A percentile compares a stretch with the other conserved stretches of the same genome.
Conservation (phyloP, 2,888 invertebrate species). For the Hypsopygia costalis region DNA sequence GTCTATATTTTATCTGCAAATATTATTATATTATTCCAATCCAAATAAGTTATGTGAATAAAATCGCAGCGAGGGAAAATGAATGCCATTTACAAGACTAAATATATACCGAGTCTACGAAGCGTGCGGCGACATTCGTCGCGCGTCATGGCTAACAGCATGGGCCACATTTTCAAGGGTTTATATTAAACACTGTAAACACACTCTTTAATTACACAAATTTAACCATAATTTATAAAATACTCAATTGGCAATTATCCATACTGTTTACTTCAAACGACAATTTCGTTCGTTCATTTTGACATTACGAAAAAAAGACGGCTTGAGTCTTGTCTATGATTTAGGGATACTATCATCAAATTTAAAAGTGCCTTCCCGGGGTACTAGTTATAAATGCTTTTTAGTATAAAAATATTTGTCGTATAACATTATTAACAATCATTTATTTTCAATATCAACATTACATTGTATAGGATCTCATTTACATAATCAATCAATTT, state of each 20-base stretch:
- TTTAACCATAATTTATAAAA: slow-evolving; percentile 70
- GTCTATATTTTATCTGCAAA: slow-evolving; percentile 22
- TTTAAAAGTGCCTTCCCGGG: slow-evolving; percentile 9
- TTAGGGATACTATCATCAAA: slow-evolving; percentile 27
- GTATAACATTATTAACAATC: too few species aligned
- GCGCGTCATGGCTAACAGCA: slow-evolving; percentile 89
- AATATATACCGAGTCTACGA: slow-evolving; percentile 89
- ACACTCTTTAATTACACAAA: slow-evolving; percentile 55
- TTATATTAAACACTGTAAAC: slow-evolving; percentile 48
- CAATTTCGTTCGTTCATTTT: slow-evolving; percentile 79
- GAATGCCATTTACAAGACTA: slow-evolving; percentile 73
- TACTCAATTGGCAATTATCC: slow-evolving; percentile 78
- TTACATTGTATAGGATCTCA: too few species aligned
- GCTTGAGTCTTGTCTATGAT: slow-evolving; percentile 61
- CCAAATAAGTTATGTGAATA: slow-evolving; percentile 41
- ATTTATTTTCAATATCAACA: too few species aligned
- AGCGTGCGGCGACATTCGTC: slow-evolving; percentile 94
- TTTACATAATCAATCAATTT: too few species aligned
- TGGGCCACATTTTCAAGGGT: slow-evolving; percentile 81
- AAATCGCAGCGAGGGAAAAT: slow-evolving; percentile 77
- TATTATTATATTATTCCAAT: slow-evolving; percentile 34
- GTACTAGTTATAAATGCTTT: too few species aligned
- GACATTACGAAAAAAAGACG: slow-evolving; percentile 63
- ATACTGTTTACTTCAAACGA: slow-evolving; percentile 82
- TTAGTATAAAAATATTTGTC: too few species aligned